These are phyloP conservation scores for Odontothrips loti DNA, from an alignment of 2,888 invertebrate species.

Conservation along the genomic window DNA sequence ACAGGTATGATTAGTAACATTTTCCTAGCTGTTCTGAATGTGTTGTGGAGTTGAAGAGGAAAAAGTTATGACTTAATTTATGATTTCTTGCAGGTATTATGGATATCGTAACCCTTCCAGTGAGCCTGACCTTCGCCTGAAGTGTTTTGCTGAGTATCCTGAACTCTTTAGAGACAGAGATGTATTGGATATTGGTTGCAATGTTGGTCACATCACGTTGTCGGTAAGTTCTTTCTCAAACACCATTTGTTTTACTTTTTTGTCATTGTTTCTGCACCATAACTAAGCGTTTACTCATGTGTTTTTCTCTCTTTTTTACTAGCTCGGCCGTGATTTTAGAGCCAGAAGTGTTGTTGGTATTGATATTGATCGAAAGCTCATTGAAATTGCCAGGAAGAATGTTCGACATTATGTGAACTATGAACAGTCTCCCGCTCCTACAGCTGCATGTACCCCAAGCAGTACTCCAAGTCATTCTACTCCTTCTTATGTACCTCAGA, in stretches of 20 bases:
- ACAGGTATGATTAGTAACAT: conserved; percentile 53
- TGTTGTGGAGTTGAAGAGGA: neutral
- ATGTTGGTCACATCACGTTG: conserved; percentile 91
- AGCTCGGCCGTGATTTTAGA: conserved; percentile 68
- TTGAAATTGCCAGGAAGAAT: conserved; percentile 70
- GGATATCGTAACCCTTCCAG: conserved; percentile 85
- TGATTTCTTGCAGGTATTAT: conserved; percentile 68
- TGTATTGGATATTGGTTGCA: conserved; percentile 95
- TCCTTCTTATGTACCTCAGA: neutral
- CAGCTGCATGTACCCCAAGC: conserved; percentile 24
- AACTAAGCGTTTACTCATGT: neutral
- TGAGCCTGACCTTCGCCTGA: conserved; percentile 77
- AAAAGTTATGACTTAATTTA: neutral
- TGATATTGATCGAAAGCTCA: conserved; percentile 57
- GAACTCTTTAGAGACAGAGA: conserved; percentile 85
- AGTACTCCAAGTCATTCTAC: conserved; percentile 5
- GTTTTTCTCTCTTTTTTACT: neutral
- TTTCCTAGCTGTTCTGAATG: conserved; percentile 8
- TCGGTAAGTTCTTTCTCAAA: conserved; percentile 52
- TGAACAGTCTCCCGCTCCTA: conserved; percentile 46
- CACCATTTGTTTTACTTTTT: neutral
- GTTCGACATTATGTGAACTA: conserved; percentile 62
- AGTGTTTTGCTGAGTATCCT: conserved; percentile 69
- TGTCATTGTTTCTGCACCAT: neutral
- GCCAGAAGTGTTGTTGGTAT: conserved; percentile 79